A percentile compares a stretch with the other conserved stretches of the same genome.
Evolutionary conservation across 2,888 invertebrate genomes (phyloP).

Genomic region (Petrophora chlorosata): DNA sequence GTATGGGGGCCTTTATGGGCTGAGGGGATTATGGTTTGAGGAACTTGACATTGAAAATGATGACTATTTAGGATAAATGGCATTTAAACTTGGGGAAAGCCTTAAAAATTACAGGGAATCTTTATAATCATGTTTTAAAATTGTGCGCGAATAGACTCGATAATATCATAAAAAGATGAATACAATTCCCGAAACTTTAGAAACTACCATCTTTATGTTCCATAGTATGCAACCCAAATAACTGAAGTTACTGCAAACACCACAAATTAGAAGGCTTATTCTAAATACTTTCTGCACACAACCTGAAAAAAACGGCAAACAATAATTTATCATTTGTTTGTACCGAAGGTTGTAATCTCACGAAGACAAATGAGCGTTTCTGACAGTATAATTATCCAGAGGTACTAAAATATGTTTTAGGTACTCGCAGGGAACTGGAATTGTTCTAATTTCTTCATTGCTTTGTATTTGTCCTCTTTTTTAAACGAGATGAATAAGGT

Average conservation of each 20-base stretch:
- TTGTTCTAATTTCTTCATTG: no score
- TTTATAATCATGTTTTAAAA: no score
- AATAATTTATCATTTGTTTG: conserved; percentile 19
- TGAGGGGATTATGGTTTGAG: conserved; percentile 9
- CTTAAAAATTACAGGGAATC: not conserved
- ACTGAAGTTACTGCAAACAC: no score
- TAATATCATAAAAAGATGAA: no score
- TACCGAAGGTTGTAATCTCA: conserved; percentile 32
- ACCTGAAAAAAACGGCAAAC: not conserved
- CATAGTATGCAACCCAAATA: no score
- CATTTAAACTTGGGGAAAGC: not conserved
- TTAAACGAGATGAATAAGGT: no score
- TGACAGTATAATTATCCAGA: conserved; percentile 45
- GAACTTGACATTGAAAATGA: conserved; percentile 21
- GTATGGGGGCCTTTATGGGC: conserved; percentile 14
- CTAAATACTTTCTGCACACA: not conserved
- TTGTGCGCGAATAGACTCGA: no score
- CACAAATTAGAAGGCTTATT: not conserved
- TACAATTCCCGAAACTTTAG: no score
- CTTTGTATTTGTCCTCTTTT: no score
- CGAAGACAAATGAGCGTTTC: conserved; percentile 38
- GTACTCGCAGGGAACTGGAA: no score
- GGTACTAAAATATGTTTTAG: not conserved
- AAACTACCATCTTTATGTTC: no score
- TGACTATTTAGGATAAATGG: conserved; percentile 7